Evolutionary conservation across 2,888 invertebrate species (phyloP), one percentile per base, ranked within the genome.

Genomic region (Belgica antarctica): DNA sequence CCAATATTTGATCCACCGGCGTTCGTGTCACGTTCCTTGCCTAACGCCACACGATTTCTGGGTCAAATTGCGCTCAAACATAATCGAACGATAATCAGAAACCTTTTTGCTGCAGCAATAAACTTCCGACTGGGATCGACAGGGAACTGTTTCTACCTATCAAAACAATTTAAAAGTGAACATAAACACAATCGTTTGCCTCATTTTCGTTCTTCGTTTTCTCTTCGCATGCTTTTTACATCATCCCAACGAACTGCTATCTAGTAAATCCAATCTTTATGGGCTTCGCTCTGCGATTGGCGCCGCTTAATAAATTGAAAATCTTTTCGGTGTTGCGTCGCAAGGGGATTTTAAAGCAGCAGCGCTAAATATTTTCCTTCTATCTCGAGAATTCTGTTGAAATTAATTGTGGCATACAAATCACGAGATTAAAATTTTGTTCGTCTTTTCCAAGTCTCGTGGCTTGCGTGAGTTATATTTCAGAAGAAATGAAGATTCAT

Each of bases 251-350:
- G 59, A 27, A 52, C 3, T 27, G 59, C 25, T 59, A 59, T 59
- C 59, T 27, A 59, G 25, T 25, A 59, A 27, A 59, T 59, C 22
- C 59, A 59, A 59, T 59, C 59, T 59, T 59, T 59, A 59, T 15
- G 59, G 27, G 25, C 3, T 19, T 59, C 25, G 25, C 27, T 59
- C 12, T 25, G 59, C 2, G 59, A 59, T 59, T 59, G 59, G 59
- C 59, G 59, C 59, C 59, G 59, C 59, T 59, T 59, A 59, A 59
- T 59, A 59, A 59, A 59, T 25, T 25, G 52, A 52, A 52, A 41
- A 41, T 41, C 41, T 41, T 41, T 41, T 41, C 41, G 41, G 41
- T 41, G 41, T n/a, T 41, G 41, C 41, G 41, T 41, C 41, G 41
- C 41, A 41, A 15, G 41, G 15, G 15, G 41, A 5, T 41, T 41